These are phyloP conservation scores for Teleopsis dalmanni DNA, from an alignment of 1,140 invertebrate genomes.

Conservation along the genomic window DNA sequence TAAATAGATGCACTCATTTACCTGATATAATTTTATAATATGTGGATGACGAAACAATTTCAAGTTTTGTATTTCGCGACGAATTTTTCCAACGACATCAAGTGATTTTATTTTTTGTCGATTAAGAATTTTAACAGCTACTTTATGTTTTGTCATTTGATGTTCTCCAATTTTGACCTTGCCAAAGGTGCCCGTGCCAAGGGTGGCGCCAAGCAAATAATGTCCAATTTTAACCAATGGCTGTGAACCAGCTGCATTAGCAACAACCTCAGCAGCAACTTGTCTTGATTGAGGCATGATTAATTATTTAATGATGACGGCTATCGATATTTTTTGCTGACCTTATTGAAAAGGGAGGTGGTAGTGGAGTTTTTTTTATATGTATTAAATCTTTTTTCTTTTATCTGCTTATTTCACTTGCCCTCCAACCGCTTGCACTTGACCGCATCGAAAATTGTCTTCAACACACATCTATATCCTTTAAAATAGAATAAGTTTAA, in stretches of 20 bases:
- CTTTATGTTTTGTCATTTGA: constrained; percentile 95
- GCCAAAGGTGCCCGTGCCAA: constrained; percentile 88
- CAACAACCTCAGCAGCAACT: constrained; percentile 24
- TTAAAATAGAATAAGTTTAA: no score
- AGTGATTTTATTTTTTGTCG: constrained; percentile 98
- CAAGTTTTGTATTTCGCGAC: constrained; percentile 97
- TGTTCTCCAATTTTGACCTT: constrained; percentile 98
- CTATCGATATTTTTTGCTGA: constrained; percentile 1
- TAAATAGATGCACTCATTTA: constrained; percentile 25
- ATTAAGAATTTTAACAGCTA: constrained; percentile 98
- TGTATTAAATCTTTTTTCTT: neutral
- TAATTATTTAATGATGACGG: no score
- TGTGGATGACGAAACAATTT: constrained; percentile 98
- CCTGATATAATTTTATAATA: constrained; percentile 95
- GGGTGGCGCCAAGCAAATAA: constrained; percentile 80
- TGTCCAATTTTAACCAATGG: constrained; percentile 90
- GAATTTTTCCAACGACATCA: constrained; percentile 98
- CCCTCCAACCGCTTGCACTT: no score
- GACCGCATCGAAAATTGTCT: no score
- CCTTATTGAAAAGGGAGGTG: no score
- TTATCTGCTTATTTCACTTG: no score
- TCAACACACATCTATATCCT: no score
- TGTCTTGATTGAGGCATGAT: constrained; percentile 34
- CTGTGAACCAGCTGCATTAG: constrained; percentile 24
- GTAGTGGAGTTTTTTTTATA: neutral